Evolutionary conservation across 2,797 vertebrate species (phyloP).

Genomic region (Enteromius mattozi): DNA sequence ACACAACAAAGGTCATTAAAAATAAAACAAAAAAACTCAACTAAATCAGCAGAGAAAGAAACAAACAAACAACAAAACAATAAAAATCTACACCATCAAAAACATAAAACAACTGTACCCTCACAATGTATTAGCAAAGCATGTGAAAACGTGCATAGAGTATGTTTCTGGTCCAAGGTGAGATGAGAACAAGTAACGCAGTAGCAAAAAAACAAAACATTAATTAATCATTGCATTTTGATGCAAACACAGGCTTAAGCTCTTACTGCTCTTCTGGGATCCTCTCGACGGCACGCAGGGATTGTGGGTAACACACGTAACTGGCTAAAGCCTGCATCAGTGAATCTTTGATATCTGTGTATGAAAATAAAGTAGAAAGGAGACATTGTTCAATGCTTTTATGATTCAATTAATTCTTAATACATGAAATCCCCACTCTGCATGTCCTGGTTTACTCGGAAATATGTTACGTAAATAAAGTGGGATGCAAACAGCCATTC

Average conservation of each 20-base stretch:
- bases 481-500: neutral
- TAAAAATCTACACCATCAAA: neutral
- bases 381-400: neutral
- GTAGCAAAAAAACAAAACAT: neutral
- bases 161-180: neutral
- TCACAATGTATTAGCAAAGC: neutral
- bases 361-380: conserved; percentile 15
- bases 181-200: neutral
- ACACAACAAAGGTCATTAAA: neutral
- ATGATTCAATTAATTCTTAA: neutral
- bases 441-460: neutral
- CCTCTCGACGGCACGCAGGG: conserved; percentile 92
- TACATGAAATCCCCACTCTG: neutral
- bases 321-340: conserved; percentile 98
- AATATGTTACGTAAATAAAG: neutral
- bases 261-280: conserved; percentile 97
- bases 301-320: conserved; percentile 97
- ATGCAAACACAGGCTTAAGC: neutral
- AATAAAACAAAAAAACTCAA: neutral
- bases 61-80: neutral
- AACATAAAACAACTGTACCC: neutral
- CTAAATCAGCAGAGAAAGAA: neutral
- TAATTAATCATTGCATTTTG: neutral
- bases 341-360: conserved; percentile 94
- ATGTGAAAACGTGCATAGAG: neutral